Evolutionary conservation across 2,888 invertebrate genomes (phyloP).

Genomic region (Ormyrus thymus): DNA sequence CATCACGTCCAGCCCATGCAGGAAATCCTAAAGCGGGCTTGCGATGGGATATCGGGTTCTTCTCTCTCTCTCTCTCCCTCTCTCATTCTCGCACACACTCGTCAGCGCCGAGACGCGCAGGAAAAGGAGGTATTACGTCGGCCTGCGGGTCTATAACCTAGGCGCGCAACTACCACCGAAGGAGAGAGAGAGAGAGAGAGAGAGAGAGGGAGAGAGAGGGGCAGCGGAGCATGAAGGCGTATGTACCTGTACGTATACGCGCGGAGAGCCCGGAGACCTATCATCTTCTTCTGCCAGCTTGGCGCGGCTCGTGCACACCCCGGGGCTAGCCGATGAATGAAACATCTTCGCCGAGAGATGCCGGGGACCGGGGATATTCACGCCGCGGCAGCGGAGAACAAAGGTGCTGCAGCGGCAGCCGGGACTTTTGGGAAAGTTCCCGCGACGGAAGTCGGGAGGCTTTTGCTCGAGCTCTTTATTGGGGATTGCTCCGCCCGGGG

Average conservation of each 20-base stretch:
- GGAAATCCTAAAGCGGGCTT: slow-evolving; percentile 15
- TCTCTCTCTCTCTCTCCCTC: not conserved
- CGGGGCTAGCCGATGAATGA: slow-evolving; percentile 46
- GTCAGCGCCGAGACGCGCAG: slow-evolving; percentile 11
- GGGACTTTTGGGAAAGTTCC: no score
- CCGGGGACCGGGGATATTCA: no score
- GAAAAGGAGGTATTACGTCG: slow-evolving; percentile 31
- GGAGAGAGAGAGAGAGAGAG: not conserved
- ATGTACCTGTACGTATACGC: slow-evolving; percentile 3
- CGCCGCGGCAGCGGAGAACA: no score
- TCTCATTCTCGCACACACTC: not conserved
- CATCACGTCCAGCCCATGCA: not conserved
- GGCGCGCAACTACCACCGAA: not conserved
- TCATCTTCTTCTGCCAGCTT: slow-evolving; percentile 36
- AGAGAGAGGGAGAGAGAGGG: not conserved
- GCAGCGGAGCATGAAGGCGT: slow-evolving; percentile 14
- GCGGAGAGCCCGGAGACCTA: slow-evolving; percentile 26
- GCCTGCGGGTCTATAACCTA: slow-evolving; percentile 49
- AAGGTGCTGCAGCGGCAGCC: no score
- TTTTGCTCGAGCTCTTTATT: no score
- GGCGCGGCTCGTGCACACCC: not conserved
- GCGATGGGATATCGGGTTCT: slow-evolving; percentile 33
- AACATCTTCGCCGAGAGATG: slow-evolving; percentile 31
- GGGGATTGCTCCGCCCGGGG: no score
- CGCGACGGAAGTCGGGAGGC: no score